Evolutionary conservation across 2,797 vertebrate genomes (phyloP), one percentile per base, ranked within the genome.

Genomic region (Clarias fuscus): DNA sequence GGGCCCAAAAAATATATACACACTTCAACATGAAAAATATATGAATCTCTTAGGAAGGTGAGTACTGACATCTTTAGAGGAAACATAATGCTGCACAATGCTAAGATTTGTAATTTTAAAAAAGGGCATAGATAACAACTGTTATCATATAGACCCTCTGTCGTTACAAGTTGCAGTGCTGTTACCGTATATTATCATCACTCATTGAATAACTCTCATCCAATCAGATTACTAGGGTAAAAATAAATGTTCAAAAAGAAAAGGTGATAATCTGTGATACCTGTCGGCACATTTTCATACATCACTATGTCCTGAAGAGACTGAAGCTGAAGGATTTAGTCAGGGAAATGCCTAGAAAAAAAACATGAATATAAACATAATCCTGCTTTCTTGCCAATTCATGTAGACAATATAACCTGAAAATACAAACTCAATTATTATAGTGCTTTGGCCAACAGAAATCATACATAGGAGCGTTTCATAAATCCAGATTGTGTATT

Each of bases 201-300:
- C 37, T 48, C 1, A 48, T 48, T 48, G 11, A 48, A 48, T 48
- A 48, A 8, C 10, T 48, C 37, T 4, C 37, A 37, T 37, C 37
- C 37, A 37, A 37, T 37, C 37, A 37, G 48, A 43, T 43, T 7
- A 43, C 40, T 43, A 43, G 40, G 7, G 4, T 4, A 6, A 48
- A 48, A 48, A 11, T 48, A 48, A 11, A 10, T 11, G 48, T 48
- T 48, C 48, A 11, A 48, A 84, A 81, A 43, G 62, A 72, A 86
- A 56, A 56, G n/a, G 11, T 10, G 10, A 72, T 33, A 53, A 85
- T 8, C 10, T 59, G 37, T 3, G 30, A 76, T 91, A 96, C 95
- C 95, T 93, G 93, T 85, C 0, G 93, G 93, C 78, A 95, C 90
- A 84, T 94, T 95, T 86, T 96, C 95, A 90, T 92, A 95, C 95